Conservation (phyloP, 2,888 invertebrate species). For the Candidula unifasciata region DNA sequence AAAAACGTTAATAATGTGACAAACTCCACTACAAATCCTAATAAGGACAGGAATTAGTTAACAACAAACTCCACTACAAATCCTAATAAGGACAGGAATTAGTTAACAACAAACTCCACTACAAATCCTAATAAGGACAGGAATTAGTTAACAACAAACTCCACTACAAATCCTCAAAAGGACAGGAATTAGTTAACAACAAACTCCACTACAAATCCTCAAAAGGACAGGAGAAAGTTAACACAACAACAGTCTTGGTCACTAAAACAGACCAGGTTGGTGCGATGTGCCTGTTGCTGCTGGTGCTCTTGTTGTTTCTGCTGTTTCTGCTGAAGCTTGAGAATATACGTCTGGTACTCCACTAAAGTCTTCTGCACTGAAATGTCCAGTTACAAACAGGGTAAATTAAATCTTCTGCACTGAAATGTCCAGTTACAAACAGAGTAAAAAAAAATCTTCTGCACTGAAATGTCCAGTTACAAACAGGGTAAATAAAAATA, state of each 20-base stretch:
- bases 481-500: too few species aligned
- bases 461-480: too few species aligned
- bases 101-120: not conserved
- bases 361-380: conserved; percentile 44
- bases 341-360: conserved; percentile 47
- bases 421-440: too few species aligned
- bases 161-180: not conserved
- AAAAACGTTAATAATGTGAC: not conserved
- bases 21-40: not conserved
- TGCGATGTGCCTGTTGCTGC: not conserved
- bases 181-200: not conserved
- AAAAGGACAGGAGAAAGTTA: not conserved
- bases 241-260: too few species aligned
- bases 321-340: conserved; percentile 27
- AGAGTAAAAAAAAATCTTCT: too few species aligned
- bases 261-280: not conserved
- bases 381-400: too few species aligned
- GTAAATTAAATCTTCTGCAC: too few species aligned
- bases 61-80: not conserved
- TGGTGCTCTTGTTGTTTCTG: conserved; percentile 16
- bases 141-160: not conserved
- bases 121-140: not conserved
- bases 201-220: not conserved
- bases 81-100: not conserved
- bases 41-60: not conserved